Conservation (phyloP, 2,888 invertebrate species). For the Phrixothrix hirtus region DNA sequence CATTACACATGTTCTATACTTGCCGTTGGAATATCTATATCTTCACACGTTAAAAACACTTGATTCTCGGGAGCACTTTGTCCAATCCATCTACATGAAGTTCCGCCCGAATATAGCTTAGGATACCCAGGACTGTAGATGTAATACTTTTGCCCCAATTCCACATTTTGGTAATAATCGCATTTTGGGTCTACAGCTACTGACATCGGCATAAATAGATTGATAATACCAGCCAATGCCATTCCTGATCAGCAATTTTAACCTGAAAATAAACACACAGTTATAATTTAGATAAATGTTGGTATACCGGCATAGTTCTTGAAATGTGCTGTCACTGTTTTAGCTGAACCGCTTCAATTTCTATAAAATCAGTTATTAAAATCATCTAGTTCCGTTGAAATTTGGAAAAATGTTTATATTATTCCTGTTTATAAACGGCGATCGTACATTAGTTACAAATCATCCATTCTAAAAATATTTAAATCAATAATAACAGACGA, state of each 20-base stretch:
- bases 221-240: slow-evolving; percentile 43
- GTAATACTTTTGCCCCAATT: slow-evolving; percentile 52
- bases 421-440: too few relatives aligned
- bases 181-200: slow-evolving; percentile 54
- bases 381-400: too few relatives aligned
- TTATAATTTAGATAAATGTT: slow-evolving; percentile 1
- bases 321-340: too few relatives aligned
- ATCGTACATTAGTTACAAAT: too few relatives aligned
- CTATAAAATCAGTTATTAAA: too few relatives aligned
- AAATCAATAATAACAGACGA: too few relatives aligned
- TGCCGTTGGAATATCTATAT: slow-evolving; percentile 59
- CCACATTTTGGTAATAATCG: slow-evolving; percentile 54
- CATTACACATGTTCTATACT: slow-evolving; percentile 29
- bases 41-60: slow-evolving; percentile 58
- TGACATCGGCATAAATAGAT: slow-evolving; percentile 45
- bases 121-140: slow-evolving; percentile 61
- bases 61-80: slow-evolving; percentile 54
- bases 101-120: slow-evolving; percentile 48
- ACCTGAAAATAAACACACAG: too few relatives aligned
- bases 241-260: slow-evolving; percentile 25
- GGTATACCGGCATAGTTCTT: neutral
- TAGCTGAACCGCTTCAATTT: too few relatives aligned
- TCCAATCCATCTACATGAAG: slow-evolving; percentile 60
- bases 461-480: too few relatives aligned
- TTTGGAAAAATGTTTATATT: too few relatives aligned